A percentile compares a stretch with the other conserved stretches of the same genome.
These are phyloP conservation scores for Helleia helle DNA, from an alignment of 2,888 invertebrate genomes.

Conservation along the genomic window DNA sequence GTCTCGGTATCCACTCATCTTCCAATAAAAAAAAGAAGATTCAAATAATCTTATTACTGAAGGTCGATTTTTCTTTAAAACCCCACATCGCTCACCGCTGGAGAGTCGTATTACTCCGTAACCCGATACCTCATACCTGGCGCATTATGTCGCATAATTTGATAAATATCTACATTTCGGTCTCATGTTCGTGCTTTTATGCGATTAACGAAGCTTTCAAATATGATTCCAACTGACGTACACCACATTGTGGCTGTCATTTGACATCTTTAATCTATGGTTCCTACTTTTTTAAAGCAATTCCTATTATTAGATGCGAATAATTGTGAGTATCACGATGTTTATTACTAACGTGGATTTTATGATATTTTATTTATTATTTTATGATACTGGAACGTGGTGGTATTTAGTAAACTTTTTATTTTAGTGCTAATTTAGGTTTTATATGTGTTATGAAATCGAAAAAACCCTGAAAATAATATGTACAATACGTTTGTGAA, in stretches of 20 bases:
- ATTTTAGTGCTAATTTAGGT: too few relatives aligned
- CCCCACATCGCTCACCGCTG: background rate
- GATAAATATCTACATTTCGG: conserved; percentile 34
- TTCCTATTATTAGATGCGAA: too few relatives aligned
- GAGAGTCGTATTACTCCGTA: conserved; percentile 21
- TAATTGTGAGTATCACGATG: too few relatives aligned
- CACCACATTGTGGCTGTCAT: conserved; percentile 11
- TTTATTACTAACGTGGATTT: too few relatives aligned
- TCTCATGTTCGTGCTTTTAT: conserved; percentile 31
- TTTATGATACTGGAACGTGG: too few relatives aligned
- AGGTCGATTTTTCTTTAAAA: conserved; percentile 2
- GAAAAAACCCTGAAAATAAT: too few relatives aligned
- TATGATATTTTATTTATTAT: too few relatives aligned
- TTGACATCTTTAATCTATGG: too few relatives aligned
- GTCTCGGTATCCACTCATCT: background rate
- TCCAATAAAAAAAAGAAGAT: background rate
- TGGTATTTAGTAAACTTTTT: too few relatives aligned
- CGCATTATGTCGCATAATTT: conserved; percentile 29
- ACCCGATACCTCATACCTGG: conserved; percentile 27
- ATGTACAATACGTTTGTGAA: too few relatives aligned
- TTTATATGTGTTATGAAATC: too few relatives aligned
- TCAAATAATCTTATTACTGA: conserved; percentile 1
- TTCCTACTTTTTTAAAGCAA: too few relatives aligned
- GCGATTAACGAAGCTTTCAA: conserved; percentile 29
- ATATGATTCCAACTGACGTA: conserved; percentile 25